Conservation (phyloP, 1,140 invertebrate genomes). For the Brachionus calyciflorus region DNA sequence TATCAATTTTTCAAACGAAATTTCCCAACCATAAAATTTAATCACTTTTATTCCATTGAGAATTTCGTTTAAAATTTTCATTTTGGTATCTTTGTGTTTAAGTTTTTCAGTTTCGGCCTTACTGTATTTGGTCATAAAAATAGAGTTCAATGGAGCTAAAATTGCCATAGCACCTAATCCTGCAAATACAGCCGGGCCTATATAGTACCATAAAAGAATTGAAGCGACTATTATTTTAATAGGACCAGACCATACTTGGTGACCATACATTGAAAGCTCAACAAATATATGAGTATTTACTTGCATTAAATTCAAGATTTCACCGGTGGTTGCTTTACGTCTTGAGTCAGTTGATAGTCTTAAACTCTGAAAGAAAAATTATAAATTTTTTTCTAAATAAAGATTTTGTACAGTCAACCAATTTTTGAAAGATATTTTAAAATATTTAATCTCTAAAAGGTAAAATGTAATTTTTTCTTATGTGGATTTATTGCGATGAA, state of each 20-base stretch:
- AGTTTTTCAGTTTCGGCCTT: constrained; percentile 63
- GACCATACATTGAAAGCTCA: constrained; percentile 71
- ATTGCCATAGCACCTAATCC: constrained; percentile 61
- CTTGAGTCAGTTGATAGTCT: constrained; percentile 52
- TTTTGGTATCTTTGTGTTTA: constrained; percentile 64
- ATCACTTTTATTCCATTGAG: constrained; percentile 60
- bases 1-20: constrained; percentile 62
- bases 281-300: constrained; percentile 63
- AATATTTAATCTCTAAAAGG: no score
- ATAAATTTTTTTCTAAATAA: no score
- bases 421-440: no score
- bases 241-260: constrained; percentile 94
- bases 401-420: no score
- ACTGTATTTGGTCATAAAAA: constrained; percentile 74
- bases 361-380: neutral
- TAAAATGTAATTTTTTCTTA: neutral
- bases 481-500: neutral
- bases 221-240: constrained; percentile 81
- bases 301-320: constrained; percentile 67
- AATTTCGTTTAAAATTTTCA: constrained; percentile 61
- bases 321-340: constrained; percentile 63
- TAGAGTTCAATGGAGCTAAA: constrained; percentile 70
- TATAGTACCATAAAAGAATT: constrained; percentile 87
- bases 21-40: no score
- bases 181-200: constrained; percentile 59